phyloP scores from a whole-genome alignment of 2,797 vertebrate genomes.

The Zenarchopterus dispar region DNA sequence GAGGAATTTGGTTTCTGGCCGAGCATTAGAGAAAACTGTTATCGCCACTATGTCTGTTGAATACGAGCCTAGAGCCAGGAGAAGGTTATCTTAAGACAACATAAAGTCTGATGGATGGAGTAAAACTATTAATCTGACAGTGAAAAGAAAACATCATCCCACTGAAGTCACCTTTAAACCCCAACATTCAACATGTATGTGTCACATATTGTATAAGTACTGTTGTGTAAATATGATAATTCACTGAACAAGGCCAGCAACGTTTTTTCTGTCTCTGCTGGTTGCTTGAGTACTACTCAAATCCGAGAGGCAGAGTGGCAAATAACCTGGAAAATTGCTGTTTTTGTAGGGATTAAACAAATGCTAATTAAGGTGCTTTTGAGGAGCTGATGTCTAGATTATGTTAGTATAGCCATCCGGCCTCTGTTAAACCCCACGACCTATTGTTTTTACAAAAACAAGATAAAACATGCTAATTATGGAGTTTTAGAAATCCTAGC shows the following conservation, averaged over 20 bases:
- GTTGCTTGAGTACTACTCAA: conserved; percentile 34
- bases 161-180: neutral
- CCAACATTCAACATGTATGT: neutral
- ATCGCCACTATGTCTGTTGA: conserved; percentile 10
- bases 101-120: conserved; percentile 11
- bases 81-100: conserved; percentile 18
- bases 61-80: conserved; percentile 11
- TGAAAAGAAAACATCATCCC: conserved; percentile 4
- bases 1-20: conserved; percentile 21
- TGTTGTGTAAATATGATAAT: conserved; percentile 4
- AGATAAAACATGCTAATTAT: conserved; percentile 7
- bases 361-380: conserved; percentile 23
- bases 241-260: conserved; percentile 3
- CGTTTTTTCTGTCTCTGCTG: neutral
- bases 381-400: conserved; percentile 19
- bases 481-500: neutral
- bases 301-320: conserved; percentile 11
- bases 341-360: conserved; percentile 25
- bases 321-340: conserved; percentile 14
- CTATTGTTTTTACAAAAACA: conserved; percentile 23
- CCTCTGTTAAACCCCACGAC: conserved; percentile 19
- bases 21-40: conserved; percentile 18
- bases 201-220: conserved; percentile 16
- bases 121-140: conserved; percentile 1
- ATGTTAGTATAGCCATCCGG: neutral